These are phyloP conservation scores for Oceanites oceanicus DNA, from an alignment of 2,113 vertebrate genomes.

Conservation along the genomic window DNA sequence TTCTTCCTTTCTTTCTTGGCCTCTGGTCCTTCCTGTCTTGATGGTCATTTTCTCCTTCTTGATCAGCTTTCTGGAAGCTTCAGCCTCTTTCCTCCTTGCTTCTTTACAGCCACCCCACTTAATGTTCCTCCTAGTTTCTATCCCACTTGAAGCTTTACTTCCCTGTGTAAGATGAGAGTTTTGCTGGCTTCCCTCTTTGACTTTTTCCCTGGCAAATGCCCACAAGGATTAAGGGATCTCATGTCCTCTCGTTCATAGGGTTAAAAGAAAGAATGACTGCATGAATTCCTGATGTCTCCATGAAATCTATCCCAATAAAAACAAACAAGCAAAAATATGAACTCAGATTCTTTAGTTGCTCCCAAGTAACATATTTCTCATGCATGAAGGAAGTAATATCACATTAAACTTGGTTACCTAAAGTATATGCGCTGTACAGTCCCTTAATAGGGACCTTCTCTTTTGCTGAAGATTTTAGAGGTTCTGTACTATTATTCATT, in stretches of 20 bases:
- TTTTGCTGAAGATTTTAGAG: background rate
- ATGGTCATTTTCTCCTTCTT: background rate
- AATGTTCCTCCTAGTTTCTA: background rate
- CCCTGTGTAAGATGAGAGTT: background rate
- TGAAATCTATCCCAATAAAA: background rate
- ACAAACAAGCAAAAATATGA: background rate
- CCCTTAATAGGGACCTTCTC: background rate
- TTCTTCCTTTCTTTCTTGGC: background rate
- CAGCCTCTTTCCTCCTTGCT: background rate
- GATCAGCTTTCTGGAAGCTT: background rate
- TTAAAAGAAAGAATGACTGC: background rate
- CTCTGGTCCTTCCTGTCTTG: background rate
- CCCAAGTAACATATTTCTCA: background rate
- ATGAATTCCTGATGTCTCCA: background rate
- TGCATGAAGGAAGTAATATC: background rate
- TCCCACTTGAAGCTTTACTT: background rate
- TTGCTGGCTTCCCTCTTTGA: background rate
- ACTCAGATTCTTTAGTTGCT: background rate
- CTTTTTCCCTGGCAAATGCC: background rate
- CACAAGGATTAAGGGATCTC: accelerated
- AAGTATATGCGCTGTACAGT: background rate
- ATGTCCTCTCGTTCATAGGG: accelerated
- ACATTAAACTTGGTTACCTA: background rate
- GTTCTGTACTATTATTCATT: background rate
- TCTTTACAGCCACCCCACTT: background rate